A percentile compares a stretch with the other conserved stretches of the same genome.
Conservation (phyloP, 2,113 vertebrate genomes). For the Mormoops blainvillei region DNA sequence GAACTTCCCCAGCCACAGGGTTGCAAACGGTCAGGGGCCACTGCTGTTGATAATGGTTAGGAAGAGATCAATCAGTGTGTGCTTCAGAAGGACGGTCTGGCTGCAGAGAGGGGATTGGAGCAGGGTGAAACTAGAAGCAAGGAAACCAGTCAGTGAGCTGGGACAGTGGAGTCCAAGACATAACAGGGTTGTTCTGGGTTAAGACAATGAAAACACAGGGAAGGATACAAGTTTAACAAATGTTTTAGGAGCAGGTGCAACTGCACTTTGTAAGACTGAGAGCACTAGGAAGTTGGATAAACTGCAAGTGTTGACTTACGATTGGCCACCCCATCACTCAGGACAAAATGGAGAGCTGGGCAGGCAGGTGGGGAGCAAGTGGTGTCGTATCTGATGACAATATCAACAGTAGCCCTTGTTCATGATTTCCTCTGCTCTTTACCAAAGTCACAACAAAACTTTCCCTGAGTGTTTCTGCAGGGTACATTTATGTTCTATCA, state of each 20-base stretch:
- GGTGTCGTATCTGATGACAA: accelerated
- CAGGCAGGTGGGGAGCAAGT: accelerated
- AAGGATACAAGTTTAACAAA: not conserved
- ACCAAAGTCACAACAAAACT: not conserved
- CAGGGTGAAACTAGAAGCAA: not conserved
- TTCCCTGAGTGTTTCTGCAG: not conserved
- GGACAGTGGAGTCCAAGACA: too few species aligned
- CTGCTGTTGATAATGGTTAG: too few species aligned
- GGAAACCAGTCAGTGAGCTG: not conserved
- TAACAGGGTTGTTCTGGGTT: not conserved
- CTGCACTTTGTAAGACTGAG: too few species aligned
- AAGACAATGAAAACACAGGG: not conserved
- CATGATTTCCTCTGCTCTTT: not conserved
- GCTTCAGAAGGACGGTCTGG: not conserved
- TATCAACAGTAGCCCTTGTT: accelerated
- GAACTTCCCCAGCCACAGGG: not conserved
- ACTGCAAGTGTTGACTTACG: too few species aligned
- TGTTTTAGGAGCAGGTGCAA: not conserved
- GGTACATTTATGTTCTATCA: accelerated
- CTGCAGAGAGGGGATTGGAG: accelerated
- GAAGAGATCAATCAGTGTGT: not conserved
- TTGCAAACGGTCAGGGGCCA: not conserved
- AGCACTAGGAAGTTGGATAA: not conserved
- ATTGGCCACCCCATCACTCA: not conserved
- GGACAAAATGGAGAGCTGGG: not conserved